A percentile compares a stretch with the other conserved stretches of the same genome.
Evolutionary conservation across 2,113 vertebrate species (phyloP).

Genomic region (Limnothrissa miodon): DNA sequence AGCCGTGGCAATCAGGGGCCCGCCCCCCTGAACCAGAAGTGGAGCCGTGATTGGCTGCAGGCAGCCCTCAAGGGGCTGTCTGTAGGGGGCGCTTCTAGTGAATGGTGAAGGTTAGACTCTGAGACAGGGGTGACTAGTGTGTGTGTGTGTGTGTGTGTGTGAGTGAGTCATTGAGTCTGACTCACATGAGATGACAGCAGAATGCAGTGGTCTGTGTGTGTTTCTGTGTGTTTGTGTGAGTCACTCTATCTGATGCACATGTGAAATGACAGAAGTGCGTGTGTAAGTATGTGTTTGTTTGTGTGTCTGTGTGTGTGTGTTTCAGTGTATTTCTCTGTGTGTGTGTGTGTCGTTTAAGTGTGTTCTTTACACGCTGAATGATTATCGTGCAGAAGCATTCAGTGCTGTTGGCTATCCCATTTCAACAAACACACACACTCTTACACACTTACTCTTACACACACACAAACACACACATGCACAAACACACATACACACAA

Average conservation of each 20-base stretch:
- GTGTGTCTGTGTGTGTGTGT: conserved; percentile 16
- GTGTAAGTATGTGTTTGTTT: background rate
- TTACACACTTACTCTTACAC: too few species aligned
- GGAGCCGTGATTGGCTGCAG: conserved; percentile 17
- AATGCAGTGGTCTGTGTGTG: background rate
- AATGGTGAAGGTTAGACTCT: conserved; percentile 13
- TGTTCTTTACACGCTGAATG: conserved; percentile 2
- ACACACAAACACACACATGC: background rate
- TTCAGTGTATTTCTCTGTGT: too few species aligned
- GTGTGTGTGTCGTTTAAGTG: background rate
- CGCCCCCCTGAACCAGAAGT: conserved; percentile 5
- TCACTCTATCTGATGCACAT: background rate
- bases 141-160: background rate
- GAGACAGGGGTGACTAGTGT: background rate
- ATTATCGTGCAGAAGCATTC: conserved; percentile 14
- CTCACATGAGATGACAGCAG: too few species aligned
- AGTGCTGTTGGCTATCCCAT: conserved; percentile 8
- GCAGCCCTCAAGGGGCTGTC: background rate
- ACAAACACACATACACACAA: background rate
- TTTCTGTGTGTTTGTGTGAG: background rate
- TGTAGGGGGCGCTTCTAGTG: conserved; percentile 14
- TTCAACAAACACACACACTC: background rate
- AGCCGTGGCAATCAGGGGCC: background rate
- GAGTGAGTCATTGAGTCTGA: background rate
- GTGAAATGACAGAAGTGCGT: background rate